A percentile compares a stretch with the other conserved stretches of the same genome.
These are phyloP conservation scores for Sebastes baramenuke DNA, from an alignment of 2,797 vertebrate genomes.

Conservation along the genomic window DNA sequence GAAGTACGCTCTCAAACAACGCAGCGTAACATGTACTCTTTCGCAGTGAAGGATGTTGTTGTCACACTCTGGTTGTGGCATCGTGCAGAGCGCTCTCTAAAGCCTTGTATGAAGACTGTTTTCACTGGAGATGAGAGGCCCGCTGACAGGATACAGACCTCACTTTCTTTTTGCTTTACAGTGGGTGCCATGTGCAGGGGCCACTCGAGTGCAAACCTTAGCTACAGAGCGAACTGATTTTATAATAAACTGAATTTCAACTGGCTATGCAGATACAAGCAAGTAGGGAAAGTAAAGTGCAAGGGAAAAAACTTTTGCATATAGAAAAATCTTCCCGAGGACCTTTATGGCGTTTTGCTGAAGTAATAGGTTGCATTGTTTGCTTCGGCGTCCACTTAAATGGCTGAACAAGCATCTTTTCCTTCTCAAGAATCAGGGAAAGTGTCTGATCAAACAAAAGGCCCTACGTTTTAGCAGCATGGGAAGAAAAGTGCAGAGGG, in stretches of 20 bases:
- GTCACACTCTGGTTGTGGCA: constrained; percentile 50
- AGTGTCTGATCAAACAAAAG: constrained; percentile 62
- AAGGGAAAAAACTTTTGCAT: constrained; percentile 10
- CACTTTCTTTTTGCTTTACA: constrained; percentile 39
- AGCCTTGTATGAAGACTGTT: constrained; percentile 56
- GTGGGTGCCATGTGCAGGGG: constrained; percentile 36
- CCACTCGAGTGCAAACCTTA: constrained; percentile 44
- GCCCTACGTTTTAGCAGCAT: constrained; percentile 24
- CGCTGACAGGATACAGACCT: constrained; percentile 63
- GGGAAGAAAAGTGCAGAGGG: constrained; percentile 34
- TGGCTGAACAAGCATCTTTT: constrained; percentile 61
- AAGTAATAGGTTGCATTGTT: constrained; percentile 55
- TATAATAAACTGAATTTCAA: constrained; percentile 16
- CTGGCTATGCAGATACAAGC: neutral
- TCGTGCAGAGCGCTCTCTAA: constrained; percentile 49
- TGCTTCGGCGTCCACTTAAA: constrained; percentile 37
- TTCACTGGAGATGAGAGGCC: constrained; percentile 66
- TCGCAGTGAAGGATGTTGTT: constrained; percentile 53
- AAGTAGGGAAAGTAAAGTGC: neutral
- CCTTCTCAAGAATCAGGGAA: constrained; percentile 46
- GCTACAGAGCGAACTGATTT: neutral
- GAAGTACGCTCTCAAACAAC: constrained; percentile 31
- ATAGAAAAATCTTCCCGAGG: neutral
- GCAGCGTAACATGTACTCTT: constrained; percentile 43
- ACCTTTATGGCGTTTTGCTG: constrained; percentile 20